These are phyloP conservation scores for Ammodytes marinus DNA, from an alignment of 2,113 vertebrate genomes.

Conservation along the genomic window DNA sequence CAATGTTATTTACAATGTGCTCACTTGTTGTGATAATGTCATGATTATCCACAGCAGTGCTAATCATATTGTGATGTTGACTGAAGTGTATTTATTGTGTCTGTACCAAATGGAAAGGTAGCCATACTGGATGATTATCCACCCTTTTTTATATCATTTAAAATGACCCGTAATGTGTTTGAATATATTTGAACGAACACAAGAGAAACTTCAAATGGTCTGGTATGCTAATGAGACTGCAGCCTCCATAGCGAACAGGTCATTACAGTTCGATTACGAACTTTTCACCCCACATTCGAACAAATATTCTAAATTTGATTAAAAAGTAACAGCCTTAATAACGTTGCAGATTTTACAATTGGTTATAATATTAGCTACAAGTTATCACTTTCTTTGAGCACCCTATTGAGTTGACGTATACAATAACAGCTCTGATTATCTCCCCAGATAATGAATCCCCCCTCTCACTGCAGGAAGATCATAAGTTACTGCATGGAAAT, in stretches of 20 bases:
- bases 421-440: too few relatives aligned
- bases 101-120: neutral
- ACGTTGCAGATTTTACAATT: too few relatives aligned
- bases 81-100: neutral
- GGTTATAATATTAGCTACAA: neutral
- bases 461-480: neutral
- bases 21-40: constrained; percentile 32
- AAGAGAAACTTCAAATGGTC: too few relatives aligned
- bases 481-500: neutral
- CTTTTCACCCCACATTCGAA: too few relatives aligned
- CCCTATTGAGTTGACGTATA: neutral
- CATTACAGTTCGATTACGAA: too few relatives aligned
- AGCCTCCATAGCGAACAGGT: too few relatives aligned
- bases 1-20: constrained; percentile 10
- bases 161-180: too few relatives aligned
- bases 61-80: neutral
- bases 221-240: too few relatives aligned
- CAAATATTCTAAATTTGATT: too few relatives aligned
- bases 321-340: too few relatives aligned
- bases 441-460: neutral
- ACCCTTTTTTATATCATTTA: too few relatives aligned
- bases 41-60: constrained; percentile 24
- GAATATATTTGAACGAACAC: too few relatives aligned
- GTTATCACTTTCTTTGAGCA: neutral
- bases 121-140: neutral